Conservation (phyloP, 37 sponge, comb jelly and placozoan genomes). For the Hormiphora californensis region DNA sequence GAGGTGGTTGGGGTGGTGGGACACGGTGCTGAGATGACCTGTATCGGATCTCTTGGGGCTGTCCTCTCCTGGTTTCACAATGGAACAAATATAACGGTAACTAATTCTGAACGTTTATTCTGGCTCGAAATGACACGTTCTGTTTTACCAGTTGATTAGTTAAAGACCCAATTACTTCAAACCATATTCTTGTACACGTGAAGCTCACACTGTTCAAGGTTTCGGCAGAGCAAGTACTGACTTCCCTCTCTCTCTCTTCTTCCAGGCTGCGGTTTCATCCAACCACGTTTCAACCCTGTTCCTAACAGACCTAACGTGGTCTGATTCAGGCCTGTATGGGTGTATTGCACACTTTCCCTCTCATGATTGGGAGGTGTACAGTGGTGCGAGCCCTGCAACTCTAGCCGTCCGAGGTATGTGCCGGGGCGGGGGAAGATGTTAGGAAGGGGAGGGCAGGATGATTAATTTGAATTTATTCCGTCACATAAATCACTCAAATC, state of each 20-base stretch:
- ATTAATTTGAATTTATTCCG: too few species aligned
- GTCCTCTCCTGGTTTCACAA: slow-evolving; percentile 36
- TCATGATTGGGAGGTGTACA: neutral
- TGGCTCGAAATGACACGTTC: too few species aligned
- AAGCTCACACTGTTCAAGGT: too few species aligned
- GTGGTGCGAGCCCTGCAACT: slow-evolving; percentile 29
- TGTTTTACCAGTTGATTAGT: too few species aligned
- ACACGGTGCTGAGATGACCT: neutral
- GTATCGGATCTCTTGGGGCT: neutral
- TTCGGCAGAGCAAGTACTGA: too few species aligned
- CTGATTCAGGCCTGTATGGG: neutral
- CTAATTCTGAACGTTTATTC: neutral
- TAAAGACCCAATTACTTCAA: too few species aligned
- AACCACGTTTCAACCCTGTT: too few species aligned
- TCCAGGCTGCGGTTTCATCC: too few species aligned
- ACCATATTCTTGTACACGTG: too few species aligned
- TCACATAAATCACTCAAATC: too few species aligned
- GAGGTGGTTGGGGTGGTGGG: neutral
- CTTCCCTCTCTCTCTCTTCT: too few species aligned
- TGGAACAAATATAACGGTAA: slow-evolving; percentile 48
- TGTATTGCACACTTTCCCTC: neutral
- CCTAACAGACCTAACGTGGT: too few species aligned
- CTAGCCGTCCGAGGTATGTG: slow-evolving; percentile 22
- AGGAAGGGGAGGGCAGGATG: neutral
- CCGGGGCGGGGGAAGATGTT: neutral